These are phyloP conservation scores for Trachops cirrhosus DNA, from an alignment of 2,797 vertebrate species.

Conservation along the genomic window DNA sequence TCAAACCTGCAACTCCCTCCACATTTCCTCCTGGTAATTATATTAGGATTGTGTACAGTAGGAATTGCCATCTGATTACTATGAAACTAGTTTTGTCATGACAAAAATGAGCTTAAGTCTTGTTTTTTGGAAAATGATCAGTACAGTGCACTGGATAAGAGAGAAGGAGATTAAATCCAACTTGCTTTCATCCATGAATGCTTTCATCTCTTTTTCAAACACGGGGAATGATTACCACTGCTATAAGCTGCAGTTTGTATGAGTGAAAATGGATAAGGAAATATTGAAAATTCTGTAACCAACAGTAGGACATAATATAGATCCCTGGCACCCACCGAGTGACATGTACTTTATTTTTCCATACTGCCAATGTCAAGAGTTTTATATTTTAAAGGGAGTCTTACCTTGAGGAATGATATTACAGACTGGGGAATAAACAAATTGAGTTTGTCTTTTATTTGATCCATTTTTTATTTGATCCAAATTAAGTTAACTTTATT, in stretches of 20 bases:
- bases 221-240: slow-evolving; percentile 94
- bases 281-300: slow-evolving; percentile 90
- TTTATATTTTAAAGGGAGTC: slow-evolving; percentile 79
- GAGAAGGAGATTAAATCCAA: slow-evolving; percentile 94
- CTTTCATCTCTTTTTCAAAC: slow-evolving; percentile 97
- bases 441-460: slow-evolving; percentile 66
- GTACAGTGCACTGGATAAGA: slow-evolving; percentile 89
- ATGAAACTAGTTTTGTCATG: slow-evolving; percentile 89
- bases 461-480: slow-evolving; percentile 45
- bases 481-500: background rate
- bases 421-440: slow-evolving; percentile 69
- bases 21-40: slow-evolving; percentile 88
- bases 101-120: slow-evolving; percentile 91
- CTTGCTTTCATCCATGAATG: slow-evolving; percentile 96
- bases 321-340: slow-evolving; percentile 83
- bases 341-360: slow-evolving; percentile 83
- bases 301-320: slow-evolving; percentile 86
- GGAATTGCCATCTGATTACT: slow-evolving; percentile 90
- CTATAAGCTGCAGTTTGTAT: slow-evolving; percentile 90
- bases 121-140: slow-evolving; percentile 90
- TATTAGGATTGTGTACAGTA: slow-evolving; percentile 91
- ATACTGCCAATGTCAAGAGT: slow-evolving; percentile 81
- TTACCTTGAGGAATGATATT: slow-evolving; percentile 72
- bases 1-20: slow-evolving; percentile 88
- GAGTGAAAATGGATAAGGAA: slow-evolving; percentile 89